phyloP scores from a whole-genome alignment of 2,797 vertebrate genomes.

The Protosalanx chinensis region DNA sequence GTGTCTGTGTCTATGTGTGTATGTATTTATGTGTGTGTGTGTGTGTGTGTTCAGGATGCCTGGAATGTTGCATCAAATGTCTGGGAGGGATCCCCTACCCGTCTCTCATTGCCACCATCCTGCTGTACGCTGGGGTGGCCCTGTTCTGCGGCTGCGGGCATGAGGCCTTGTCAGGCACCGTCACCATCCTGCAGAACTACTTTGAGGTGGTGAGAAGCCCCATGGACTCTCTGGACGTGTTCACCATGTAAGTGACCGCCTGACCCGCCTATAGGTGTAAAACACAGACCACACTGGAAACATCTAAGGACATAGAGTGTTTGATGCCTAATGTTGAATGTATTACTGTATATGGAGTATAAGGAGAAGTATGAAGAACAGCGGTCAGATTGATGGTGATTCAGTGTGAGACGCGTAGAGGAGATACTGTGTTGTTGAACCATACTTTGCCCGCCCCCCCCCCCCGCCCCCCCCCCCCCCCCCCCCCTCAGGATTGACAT shows the following conservation, averaged over 20 bases:
- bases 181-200: slow-evolving; percentile 97
- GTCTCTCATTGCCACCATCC: slow-evolving; percentile 92
- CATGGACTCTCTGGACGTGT: slow-evolving; percentile 90
- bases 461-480: no score
- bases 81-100: slow-evolving; percentile 96
- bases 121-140: slow-evolving; percentile 94
- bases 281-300: no score
- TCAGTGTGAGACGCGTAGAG: neutral
- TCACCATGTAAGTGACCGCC: slow-evolving; percentile 86
- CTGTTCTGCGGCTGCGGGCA: slow-evolving; percentile 98
- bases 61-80: slow-evolving; percentile 98
- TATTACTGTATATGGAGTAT: no score
- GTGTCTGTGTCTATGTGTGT: no score
- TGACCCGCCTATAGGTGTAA: neutral
- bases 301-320: neutral
- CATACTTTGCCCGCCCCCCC: no score
- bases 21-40: neutral
- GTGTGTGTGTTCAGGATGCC: slow-evolving; percentile 78
- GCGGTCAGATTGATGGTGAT: no score
- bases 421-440: neutral
- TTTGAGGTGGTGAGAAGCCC: slow-evolving; percentile 94
- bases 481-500: slow-evolving; percentile 88
- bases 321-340: no score
- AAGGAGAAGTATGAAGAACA: neutral
- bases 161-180: slow-evolving; percentile 93